Conservation (phyloP, 2,113 vertebrate species). For the Salvelinus sp. region DNA sequence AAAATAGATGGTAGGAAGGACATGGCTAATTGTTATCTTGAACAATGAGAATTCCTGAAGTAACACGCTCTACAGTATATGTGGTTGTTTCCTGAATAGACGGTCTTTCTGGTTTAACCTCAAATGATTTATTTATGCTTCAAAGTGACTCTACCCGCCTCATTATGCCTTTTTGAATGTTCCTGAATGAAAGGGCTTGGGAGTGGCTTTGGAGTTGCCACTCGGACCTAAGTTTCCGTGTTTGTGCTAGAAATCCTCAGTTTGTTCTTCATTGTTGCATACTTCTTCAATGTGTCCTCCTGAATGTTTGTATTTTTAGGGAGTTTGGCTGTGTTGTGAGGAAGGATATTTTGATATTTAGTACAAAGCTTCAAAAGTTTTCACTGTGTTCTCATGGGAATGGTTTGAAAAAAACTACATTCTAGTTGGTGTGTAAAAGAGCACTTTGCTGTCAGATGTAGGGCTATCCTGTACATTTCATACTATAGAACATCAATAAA, state of each 20-base stretch:
- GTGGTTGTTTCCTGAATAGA: conserved; percentile 37
- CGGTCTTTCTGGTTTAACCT: conserved; percentile 11
- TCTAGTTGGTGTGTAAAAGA: too few species aligned
- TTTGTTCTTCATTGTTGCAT: conserved; percentile 66
- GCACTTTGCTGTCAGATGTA: too few species aligned
- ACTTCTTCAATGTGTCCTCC: conserved; percentile 42
- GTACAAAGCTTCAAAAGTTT: conserved; percentile 43
- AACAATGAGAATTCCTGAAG: conserved; percentile 31
- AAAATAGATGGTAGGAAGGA: conserved; percentile 46
- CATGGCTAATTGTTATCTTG: conserved; percentile 54
- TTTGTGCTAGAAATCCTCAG: conserved; percentile 59
- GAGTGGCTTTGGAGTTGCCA: conserved; percentile 43
- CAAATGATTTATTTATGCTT: conserved; percentile 53
- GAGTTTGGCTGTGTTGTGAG: conserved; percentile 55
- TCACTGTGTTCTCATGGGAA: too few species aligned
- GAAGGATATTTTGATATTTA: conserved; percentile 76
- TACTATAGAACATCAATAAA: too few species aligned
- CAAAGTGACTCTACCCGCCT: conserved; percentile 39
- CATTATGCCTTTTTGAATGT: background rate
- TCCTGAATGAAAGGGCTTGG: conserved; percentile 45
- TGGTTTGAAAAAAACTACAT: too few species aligned
- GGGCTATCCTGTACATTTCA: too few species aligned
- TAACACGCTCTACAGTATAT: conserved; percentile 43
- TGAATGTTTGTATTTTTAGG: conserved; percentile 60
- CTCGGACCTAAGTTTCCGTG: conserved; percentile 67